Percentiles rank a stretch among this genome's conserved stretches.
These are phyloP conservation scores for Cossypha heuglini DNA, from an alignment of 2,797 vertebrate species.

Conservation along the genomic window DNA sequence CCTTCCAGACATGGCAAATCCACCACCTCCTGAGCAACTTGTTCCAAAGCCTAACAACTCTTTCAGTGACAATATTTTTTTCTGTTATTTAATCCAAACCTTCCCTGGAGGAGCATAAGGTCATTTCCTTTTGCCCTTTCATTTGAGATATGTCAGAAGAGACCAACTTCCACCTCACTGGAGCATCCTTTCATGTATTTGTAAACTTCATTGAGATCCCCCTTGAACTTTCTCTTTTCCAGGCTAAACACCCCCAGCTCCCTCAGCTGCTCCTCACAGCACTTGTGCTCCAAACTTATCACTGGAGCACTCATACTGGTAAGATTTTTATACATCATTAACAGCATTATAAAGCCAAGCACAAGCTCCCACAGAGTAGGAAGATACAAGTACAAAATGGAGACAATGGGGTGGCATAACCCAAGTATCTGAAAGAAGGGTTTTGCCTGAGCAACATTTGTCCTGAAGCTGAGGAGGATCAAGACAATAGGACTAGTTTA, in stretches of 20 bases:
- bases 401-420: neutral
- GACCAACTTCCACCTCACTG: no score
- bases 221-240: neutral
- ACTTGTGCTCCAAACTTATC: neutral
- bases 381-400: neutral
- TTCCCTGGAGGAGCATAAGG: neutral
- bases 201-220: neutral
- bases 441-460: neutral
- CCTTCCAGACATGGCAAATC: neutral
- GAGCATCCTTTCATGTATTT: neutral
- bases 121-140: neutral
- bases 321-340: neutral
- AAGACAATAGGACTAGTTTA: neutral
- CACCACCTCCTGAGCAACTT: neutral
- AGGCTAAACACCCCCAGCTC: fast-evolving
- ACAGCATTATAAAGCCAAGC: neutral
- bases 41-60: neutral
- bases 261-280: neutral
- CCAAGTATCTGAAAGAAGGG: neutral
- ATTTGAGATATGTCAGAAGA: neutral
- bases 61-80: neutral
- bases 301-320: neutral
- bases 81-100: neutral
- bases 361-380: neutral
- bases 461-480: neutral